These are phyloP conservation scores for Cabera pusaria DNA, from an alignment of 2,888 invertebrate genomes.

Conservation along the genomic window DNA sequence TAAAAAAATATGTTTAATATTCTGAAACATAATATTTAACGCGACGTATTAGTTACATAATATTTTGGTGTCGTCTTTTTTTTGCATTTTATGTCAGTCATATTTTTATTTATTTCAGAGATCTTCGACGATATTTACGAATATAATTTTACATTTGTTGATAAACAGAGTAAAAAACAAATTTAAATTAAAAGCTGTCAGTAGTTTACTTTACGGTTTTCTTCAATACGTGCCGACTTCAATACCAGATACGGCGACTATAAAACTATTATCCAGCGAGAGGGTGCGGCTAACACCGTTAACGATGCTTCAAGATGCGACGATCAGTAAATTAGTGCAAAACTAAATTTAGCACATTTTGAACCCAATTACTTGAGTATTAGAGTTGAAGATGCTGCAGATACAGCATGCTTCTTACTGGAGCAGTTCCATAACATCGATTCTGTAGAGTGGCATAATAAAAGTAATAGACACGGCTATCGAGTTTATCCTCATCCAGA, in stretches of 20 bases:
- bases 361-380: constrained; percentile 1
- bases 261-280: constrained; percentile 9
- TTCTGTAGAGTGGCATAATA: constrained; percentile 8
- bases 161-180: too few species aligned
- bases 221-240: neutral
- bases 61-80: too few species aligned
- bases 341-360: neutral
- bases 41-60: constrained; percentile 2
- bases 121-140: too few species aligned
- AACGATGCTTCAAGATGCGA: constrained; percentile 36
- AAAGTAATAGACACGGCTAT: constrained; percentile 8
- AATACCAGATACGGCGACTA: constrained; percentile 1
- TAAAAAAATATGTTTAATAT: constrained; percentile 12
- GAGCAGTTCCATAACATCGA: neutral
- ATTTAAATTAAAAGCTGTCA: too few species aligned
- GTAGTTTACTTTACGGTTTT: too few species aligned
- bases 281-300: constrained; percentile 41
- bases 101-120: too few species aligned
- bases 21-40: constrained; percentile 7
- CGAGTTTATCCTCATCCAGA: constrained; percentile 13
- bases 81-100: too few species aligned
- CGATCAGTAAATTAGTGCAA: constrained; percentile 15
- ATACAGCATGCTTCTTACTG: neutral
- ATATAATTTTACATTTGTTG: too few species aligned
- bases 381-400: neutral